Conservation (phyloP, 2,113 vertebrate genomes). For the Entomyzon cyanotis region DNA sequence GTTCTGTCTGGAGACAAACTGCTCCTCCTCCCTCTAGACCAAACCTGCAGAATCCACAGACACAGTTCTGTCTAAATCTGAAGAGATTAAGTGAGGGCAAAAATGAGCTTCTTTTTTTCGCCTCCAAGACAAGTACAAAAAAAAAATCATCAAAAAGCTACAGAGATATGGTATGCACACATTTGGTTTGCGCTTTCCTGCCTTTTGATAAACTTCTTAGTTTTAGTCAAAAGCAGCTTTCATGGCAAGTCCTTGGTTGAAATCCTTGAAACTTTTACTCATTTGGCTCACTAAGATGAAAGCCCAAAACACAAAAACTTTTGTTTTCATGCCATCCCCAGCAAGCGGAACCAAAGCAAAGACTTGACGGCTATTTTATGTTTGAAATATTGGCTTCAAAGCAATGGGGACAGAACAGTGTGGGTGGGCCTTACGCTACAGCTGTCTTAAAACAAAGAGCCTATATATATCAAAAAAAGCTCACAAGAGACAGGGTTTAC, state of each 20-base stretch:
- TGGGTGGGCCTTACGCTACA: conserved; percentile 48
- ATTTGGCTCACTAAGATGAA: conserved; percentile 1
- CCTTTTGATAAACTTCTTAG: background rate
- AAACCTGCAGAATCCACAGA: background rate
- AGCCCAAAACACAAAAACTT: conserved; percentile 32
- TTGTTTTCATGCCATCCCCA: conserved; percentile 24
- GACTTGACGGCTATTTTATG: conserved; percentile 22
- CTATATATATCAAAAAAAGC: conserved; percentile 6
- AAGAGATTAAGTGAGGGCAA: background rate
- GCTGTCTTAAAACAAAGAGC: conserved; percentile 39
- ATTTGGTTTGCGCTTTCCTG: background rate
- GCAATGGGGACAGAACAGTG: background rate
- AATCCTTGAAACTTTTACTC: background rate
- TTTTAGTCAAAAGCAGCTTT: background rate
- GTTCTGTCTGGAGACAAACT: fast-evolving
- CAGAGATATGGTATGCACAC: background rate
- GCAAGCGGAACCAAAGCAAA: background rate
- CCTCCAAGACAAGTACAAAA: background rate
- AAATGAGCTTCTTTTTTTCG: background rate
- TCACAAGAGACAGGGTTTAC: background rate
- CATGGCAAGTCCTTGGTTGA: background rate
- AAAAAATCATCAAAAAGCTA: background rate
- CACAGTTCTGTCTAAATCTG: background rate
- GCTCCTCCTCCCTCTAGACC: background rate
- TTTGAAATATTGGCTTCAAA: conserved; percentile 54